Percentiles rank a stretch among this genome's conserved stretches.
Evolutionary conservation across 2,797 vertebrate species (phyloP).

Genomic region (Eurystomus glaucurus): DNA sequence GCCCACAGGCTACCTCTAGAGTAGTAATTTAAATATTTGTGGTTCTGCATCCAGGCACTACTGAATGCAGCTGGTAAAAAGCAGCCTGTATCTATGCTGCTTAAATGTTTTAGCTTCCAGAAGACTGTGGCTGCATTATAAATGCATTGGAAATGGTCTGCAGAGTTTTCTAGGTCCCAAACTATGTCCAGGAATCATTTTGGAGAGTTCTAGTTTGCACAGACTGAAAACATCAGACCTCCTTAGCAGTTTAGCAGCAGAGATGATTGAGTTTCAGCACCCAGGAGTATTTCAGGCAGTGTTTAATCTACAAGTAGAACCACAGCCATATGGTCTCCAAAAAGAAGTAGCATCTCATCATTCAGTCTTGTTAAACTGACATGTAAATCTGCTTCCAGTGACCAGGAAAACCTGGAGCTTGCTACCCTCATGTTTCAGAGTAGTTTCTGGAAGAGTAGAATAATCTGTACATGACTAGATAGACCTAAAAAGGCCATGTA

Average conservation of each 20-base stretch:
- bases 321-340: constrained; percentile 31
- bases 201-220: neutral
- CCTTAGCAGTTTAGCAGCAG: neutral
- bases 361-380: neutral
- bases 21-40: neutral
- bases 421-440: neutral
- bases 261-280: constrained; percentile 29
- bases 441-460: neutral
- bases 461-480: neutral
- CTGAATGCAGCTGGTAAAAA: neutral
- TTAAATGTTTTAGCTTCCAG: neutral
- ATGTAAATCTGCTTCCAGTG: neutral
- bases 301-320: constrained; percentile 25
- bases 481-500: neutral
- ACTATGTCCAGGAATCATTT: neutral
- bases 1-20: neutral
- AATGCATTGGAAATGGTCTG: neutral
- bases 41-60: neutral
- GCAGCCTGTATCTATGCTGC: neutral
- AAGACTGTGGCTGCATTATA: neutral
- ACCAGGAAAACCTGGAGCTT: neutral
- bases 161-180: neutral
- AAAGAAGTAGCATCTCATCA: neutral
- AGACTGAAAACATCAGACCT: neutral
- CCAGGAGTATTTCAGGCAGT: constrained; percentile 16